Evolutionary conservation across 2,888 invertebrate species (phyloP).

Genomic region (Andrena hattorfiana): DNA sequence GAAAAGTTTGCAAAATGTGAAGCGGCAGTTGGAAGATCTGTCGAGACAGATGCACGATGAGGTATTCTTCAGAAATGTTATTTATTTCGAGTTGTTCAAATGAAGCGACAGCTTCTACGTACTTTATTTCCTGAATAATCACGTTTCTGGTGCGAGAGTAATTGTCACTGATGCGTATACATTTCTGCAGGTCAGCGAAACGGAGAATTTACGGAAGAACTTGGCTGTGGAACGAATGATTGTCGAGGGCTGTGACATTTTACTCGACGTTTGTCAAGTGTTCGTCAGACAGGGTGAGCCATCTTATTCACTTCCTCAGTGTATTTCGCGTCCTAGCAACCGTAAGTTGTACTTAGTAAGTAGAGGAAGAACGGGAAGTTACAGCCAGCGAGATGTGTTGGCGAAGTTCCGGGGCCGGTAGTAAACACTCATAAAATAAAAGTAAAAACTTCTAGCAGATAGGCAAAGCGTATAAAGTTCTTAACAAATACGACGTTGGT

Average conservation of each 20-base stretch:
- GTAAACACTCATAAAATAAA: neutral
- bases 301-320: neutral
- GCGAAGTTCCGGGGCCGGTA: neutral
- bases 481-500: neutral
- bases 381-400: neutral
- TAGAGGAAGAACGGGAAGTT: neutral
- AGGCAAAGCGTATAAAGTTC: neutral
- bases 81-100: neutral
- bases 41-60: constrained; percentile 96
- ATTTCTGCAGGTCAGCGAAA: constrained; percentile 91
- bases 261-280: constrained; percentile 96
- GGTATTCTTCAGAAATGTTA: constrained; percentile 84
- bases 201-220: constrained; percentile 96
- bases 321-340: neutral
- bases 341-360: neutral
- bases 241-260: constrained; percentile 96
- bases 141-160: too few species aligned
- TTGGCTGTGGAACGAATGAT: constrained; percentile 97
- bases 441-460: neutral
- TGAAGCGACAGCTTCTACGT: neutral
- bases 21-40: constrained; percentile 94
- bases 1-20: constrained; percentile 94
- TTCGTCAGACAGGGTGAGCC: constrained; percentile 94
- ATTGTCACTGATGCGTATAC: neutral
- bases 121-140: neutral